Evolutionary conservation across 2,797 vertebrate species (phyloP).

Genomic region (Enteromius fasciolatus): DNA sequence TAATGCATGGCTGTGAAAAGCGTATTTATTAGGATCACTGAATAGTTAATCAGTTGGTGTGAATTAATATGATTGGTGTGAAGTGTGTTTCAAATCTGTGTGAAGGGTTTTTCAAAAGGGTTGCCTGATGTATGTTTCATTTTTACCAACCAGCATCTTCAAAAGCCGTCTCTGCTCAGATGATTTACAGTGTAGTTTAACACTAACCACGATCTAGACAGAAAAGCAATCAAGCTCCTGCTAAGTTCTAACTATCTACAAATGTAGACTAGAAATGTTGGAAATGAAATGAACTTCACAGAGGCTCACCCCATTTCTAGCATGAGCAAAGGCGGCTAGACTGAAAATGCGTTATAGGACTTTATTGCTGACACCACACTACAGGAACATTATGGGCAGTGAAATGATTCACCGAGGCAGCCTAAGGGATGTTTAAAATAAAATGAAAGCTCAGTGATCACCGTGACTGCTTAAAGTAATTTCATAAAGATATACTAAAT

Average conservation of each 20-base stretch:
- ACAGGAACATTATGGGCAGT: slow-evolving; percentile 39
- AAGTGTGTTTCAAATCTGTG: slow-evolving; percentile 5
- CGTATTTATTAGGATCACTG: slow-evolving; percentile 47
- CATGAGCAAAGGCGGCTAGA: slow-evolving; percentile 38
- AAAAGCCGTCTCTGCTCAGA: neutral
- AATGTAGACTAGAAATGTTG: slow-evolving; percentile 24
- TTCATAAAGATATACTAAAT: slow-evolving; percentile 40
- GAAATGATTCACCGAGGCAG: slow-evolving; percentile 43
- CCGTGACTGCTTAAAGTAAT: slow-evolving; percentile 41
- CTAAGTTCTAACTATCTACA: slow-evolving; percentile 20
- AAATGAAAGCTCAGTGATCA: slow-evolving; percentile 49
- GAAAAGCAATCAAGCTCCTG: slow-evolving; percentile 32
- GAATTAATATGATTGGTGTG: slow-evolving; percentile 24
- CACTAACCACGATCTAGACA: slow-evolving; percentile 22
- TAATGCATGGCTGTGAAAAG: slow-evolving; percentile 53
- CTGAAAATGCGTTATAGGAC: slow-evolving; percentile 24
- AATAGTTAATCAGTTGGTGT: slow-evolving; percentile 42
- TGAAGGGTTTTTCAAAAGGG: slow-evolving; percentile 6
- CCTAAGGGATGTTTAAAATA: slow-evolving; percentile 39
- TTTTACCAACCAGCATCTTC: slow-evolving; percentile 6
- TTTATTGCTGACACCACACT: slow-evolving; percentile 46
- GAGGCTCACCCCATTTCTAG: neutral
- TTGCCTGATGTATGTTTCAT: slow-evolving; percentile 10
- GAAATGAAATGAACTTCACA: slow-evolving; percentile 42
- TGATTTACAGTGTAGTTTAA: slow-evolving; percentile 11